phyloP scores from a whole-genome alignment of 2,888 invertebrate species.

The Lamellibrachia satsuma region DNA sequence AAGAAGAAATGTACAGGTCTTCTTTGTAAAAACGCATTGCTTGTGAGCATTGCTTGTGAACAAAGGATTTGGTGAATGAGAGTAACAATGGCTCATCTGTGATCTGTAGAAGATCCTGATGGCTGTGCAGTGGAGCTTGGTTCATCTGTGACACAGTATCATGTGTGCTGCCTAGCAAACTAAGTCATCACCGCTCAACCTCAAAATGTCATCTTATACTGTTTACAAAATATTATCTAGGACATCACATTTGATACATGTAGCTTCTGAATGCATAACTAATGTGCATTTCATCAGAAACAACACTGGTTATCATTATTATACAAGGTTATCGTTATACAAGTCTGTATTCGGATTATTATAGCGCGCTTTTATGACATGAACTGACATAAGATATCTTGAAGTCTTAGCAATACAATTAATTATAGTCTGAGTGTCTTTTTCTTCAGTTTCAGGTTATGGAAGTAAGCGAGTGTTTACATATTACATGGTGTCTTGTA shows the following conservation, averaged over 20 bases:
- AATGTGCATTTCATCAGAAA: not conserved
- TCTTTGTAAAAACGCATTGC: not conserved
- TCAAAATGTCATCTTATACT: slow-evolving; percentile 4
- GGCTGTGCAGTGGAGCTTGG: not conserved
- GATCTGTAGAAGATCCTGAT: not conserved
- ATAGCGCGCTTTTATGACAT: not conserved
- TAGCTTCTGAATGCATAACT: not conserved
- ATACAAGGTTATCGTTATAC: not conserved
- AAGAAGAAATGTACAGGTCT: not conserved
- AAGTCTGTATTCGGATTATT: not conserved
- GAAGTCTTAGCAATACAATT: not conserved
- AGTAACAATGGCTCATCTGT: not conserved
- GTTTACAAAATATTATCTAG: not conserved
- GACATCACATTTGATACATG: not conserved
- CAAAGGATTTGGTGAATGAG: not conserved
- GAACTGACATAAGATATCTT: not conserved
- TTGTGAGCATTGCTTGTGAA: not conserved
- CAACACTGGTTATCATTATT: not conserved
- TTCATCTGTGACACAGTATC: not conserved
- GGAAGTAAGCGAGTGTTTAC: not conserved
- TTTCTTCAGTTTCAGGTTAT: not conserved
- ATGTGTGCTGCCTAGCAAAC: not conserved
- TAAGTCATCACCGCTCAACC: not conserved
- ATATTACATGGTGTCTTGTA: not conserved
- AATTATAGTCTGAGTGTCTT: not conserved